phyloP scores from a whole-genome alignment of 2,888 invertebrate species.

The Orthosia incerta region DNA sequence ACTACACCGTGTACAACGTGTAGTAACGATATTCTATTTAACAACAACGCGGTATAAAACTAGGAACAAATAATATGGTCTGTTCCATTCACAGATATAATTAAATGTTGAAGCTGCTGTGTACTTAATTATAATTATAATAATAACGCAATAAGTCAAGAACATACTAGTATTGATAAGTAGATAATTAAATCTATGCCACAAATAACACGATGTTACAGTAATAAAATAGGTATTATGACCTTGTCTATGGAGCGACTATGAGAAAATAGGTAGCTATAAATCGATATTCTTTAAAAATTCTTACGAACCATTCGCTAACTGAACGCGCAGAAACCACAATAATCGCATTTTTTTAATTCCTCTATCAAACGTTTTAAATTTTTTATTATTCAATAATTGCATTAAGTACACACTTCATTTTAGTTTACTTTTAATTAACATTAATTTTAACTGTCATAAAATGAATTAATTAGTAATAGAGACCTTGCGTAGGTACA shows the following conservation, averaged over 20 bases:
- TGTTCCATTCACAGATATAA: neutral
- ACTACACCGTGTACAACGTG: too few species aligned
- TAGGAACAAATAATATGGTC: neutral
- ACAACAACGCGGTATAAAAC: too few species aligned
- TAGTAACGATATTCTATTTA: too few species aligned
- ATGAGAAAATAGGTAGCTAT: slow-evolving; percentile 21
- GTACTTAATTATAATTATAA: too few species aligned
- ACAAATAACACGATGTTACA: slow-evolving; percentile 18
- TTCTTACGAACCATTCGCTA: slow-evolving; percentile 17
- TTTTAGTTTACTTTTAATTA: neutral
- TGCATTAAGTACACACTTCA: neutral
- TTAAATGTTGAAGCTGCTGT: neutral
- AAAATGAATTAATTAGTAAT: neutral
- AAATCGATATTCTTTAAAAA: slow-evolving; percentile 40
- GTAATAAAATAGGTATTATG: slow-evolving; percentile 2
- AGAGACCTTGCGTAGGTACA: neutral
- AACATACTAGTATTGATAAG: slow-evolving; percentile 1
- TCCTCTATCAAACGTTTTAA: slow-evolving; percentile 3
- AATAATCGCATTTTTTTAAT: neutral
- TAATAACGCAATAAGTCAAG: slow-evolving; percentile 5
- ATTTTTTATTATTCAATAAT: neutral
- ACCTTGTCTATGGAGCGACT: slow-evolving; percentile 15
- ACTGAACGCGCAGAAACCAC: slow-evolving; percentile 6
- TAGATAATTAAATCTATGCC: slow-evolving; percentile 8
- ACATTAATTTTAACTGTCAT: neutral